A percentile compares a stretch with the other conserved stretches of the same genome.
Evolutionary conservation across 1,140 invertebrate genomes (phyloP).

Genomic region (Maconellicoccus hirsutus): DNA sequence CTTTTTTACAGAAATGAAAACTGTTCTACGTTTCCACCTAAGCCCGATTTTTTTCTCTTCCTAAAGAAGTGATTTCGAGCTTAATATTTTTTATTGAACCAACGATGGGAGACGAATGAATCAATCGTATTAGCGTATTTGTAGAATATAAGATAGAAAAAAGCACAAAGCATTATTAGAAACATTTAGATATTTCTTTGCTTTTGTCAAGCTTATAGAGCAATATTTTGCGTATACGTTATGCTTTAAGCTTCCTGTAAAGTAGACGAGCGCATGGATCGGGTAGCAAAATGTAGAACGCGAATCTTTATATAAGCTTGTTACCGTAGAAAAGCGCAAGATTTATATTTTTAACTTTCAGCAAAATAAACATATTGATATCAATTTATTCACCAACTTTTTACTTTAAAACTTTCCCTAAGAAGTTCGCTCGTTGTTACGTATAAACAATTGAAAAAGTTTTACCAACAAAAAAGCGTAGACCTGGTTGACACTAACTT

Average conservation of each 20-base stretch:
- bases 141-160: no score
- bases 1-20: no score
- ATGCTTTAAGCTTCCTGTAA: neutral
- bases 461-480: neutral
- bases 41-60: no score
- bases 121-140: no score
- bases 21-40: no score
- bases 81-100: no score
- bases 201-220: neutral
- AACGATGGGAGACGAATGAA: no score
- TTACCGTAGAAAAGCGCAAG: slow-evolving; percentile 6
- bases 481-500: slow-evolving; percentile 3
- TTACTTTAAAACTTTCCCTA: slow-evolving; percentile 11
- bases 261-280: neutral
- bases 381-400: slow-evolving; percentile 19
- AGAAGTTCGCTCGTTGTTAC: neutral
- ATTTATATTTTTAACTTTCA: slow-evolving; percentile 18
- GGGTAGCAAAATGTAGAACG: neutral
- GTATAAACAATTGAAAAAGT: slow-evolving; percentile 15
- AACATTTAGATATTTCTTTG: neutral
- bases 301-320: slow-evolving; percentile 13
- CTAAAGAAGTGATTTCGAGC: no score
- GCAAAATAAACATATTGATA: slow-evolving; percentile 18
- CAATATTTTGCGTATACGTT: neutral
- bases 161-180: no score